A percentile compares a stretch with the other conserved stretches of the same genome.
Conservation (phyloP, 2,113 vertebrate species). For the Pituophis catenifer region DNA sequence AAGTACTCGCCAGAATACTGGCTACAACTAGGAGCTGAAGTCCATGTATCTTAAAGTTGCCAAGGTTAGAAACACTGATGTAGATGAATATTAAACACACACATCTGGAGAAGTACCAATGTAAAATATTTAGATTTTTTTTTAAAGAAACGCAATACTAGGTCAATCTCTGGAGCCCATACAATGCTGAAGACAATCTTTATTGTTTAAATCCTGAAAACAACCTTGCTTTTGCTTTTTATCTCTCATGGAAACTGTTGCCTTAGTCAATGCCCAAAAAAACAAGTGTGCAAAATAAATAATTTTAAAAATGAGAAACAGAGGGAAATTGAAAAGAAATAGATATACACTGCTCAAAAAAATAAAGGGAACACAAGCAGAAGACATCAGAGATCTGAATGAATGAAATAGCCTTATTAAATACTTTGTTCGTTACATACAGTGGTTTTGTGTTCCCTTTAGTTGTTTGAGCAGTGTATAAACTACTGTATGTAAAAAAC, state of each 20-base stretch:
- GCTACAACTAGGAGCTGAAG: background rate
- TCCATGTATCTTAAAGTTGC: background rate
- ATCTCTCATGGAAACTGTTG: background rate
- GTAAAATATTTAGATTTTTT: background rate
- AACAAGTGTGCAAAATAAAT: background rate
- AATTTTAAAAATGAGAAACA: background rate
- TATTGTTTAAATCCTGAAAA: background rate
- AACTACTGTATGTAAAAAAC: too few relatives aligned
- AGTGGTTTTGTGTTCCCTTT: too few relatives aligned
- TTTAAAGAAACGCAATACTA: background rate
- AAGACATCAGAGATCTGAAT: too few relatives aligned
- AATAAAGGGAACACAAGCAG: too few relatives aligned
- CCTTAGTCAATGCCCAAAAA: background rate
- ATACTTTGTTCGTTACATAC: too few relatives aligned
- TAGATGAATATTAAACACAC: background rate
- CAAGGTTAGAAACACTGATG: background rate
- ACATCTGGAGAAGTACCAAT: background rate
- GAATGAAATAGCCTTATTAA: too few relatives aligned
- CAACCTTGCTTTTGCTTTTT: conserved; percentile 13
- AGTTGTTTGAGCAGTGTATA: too few relatives aligned
- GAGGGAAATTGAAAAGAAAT: background rate
- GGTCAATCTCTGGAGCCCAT: background rate
- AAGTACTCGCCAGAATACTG: background rate
- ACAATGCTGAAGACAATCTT: background rate
- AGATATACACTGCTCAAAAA: background rate